Base-by-base conservation (phyloP, 2,888 invertebrate species). In the Epinotia bilunana region DNA sequence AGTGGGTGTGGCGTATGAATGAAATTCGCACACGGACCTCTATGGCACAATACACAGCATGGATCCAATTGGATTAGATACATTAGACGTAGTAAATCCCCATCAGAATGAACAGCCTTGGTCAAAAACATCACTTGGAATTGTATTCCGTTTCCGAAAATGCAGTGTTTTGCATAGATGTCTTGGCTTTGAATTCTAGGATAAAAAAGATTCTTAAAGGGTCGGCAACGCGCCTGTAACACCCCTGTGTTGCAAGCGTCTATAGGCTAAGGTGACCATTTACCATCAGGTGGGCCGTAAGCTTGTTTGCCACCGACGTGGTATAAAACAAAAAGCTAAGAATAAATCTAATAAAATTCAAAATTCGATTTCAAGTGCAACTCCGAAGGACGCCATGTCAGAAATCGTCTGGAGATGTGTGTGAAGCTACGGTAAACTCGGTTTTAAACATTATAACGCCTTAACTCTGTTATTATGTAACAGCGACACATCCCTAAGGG, bases 1-100 rank as follows among this genome's bases (percentile, higher is more conserved):
- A 84, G 92, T 91, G 88, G 91, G 91, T 79, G 86, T 85, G 83
- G 81, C 81, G 84, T 83, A 87, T 90, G 88, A 91, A 91, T 90
- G 89, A 90, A 89, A 86, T 90, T 90, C 81, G 86, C 86, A 84
- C 83, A 83, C 68, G 69, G 64, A 58, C 71, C 69, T 63, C 39
- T 46, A 64, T 46, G 67, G 69, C 82, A 67, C 71, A 67, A 72
- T 64, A 61, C 39, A 39, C 72, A 74, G 76, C 71, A 76, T 64
- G 62, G 46, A 67, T 67, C 73, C 76, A 78, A 76, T 77, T 77
- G 72, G 73, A 71, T 78, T 67, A 73, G 49, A 73, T 63, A 73
- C 58, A 77, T 78, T 70, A 76, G 73, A 76, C 76, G 73, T 74
- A 77, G 77, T 67, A 61, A 39, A 67, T 71, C 55, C 71, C 23